Evolutionary conservation across 2,797 vertebrate genomes (phyloP).

Genomic region (Poeciliopsis paucimaculata): DNA sequence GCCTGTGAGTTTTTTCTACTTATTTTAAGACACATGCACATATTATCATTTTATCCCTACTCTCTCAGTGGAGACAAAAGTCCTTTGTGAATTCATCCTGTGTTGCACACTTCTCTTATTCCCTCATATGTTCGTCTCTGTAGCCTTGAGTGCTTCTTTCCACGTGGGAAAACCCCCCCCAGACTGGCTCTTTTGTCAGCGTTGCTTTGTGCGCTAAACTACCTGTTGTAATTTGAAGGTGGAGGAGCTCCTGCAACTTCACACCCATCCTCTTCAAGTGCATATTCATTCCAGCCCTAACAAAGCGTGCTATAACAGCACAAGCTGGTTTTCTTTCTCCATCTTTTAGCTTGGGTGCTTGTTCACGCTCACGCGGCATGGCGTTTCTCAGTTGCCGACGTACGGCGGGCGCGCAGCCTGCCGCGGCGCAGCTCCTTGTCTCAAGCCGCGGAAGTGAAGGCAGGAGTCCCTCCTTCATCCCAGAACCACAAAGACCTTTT

Average conservation of each 20-base stretch:
- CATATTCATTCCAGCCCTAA: slow-evolving; percentile 11
- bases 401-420: slow-evolving; percentile 14
- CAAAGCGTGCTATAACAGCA: slow-evolving; percentile 6
- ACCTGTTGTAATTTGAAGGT: slow-evolving; percentile 39
- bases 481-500: slow-evolving; percentile 71
- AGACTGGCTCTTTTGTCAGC: slow-evolving; percentile 34
- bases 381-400: neutral
- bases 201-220: slow-evolving; percentile 21
- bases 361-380: slow-evolving; percentile 3
- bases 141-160: slow-evolving; percentile 41
- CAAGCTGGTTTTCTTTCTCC: slow-evolving; percentile 5
- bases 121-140: slow-evolving; percentile 40
- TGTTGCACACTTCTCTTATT: slow-evolving; percentile 36
- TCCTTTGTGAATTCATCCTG: slow-evolving; percentile 27
- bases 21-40: neutral
- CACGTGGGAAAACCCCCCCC: slow-evolving; percentile 24
- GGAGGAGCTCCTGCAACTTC: slow-evolving; percentile 32
- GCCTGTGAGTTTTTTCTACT: neutral
- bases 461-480: slow-evolving; percentile 40
- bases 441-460: slow-evolving; percentile 37
- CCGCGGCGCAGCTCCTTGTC: slow-evolving; percentile 45
- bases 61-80: neutral
- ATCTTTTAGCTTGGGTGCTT: slow-evolving; percentile 14
- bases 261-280: slow-evolving; percentile 24
- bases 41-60: neutral